Base-by-base conservation (phyloP, 2,888 invertebrate species). In the Pycnomerus fuliginosus region DNA sequence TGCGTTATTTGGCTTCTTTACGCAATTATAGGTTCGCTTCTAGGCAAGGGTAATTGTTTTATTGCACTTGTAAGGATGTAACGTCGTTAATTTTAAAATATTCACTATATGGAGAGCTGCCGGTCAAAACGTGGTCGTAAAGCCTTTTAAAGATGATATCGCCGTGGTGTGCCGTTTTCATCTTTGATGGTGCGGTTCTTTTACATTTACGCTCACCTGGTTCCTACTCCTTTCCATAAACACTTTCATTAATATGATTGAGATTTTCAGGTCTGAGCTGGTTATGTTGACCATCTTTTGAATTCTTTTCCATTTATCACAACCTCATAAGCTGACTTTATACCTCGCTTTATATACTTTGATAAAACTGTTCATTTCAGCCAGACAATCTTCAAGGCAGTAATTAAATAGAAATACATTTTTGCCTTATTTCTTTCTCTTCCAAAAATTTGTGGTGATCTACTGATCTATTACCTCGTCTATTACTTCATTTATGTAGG, bases 1-100 rank as follows among this genome's bases (percentile, higher is more conserved):
- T 54, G 50, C 45, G 39, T 38, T 52, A 41, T 17, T 38, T 36
- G 56, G 54, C 53, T 58, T 58, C 58, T 36, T 44, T 34, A 31
- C 32, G 48, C 51, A 52, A 48, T 48, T 44, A 48, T 43, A 14
- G 25, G 16, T 23, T 14, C 33, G 35, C 32, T 32, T 17, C 17
- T 8, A 22, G 29, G 13, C 10, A 11, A 13, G 20, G n/a, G 34
- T 37, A 48, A 41, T 44, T 48, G 38, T 44, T 48, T 37, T 44
- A 48, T 44, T 37, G 42, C 48, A 48, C 44, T 44, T 44, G 24
- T 48, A 45, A 37, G 44, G 44, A 36, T 48, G 48, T 38, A 15
- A 28, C 15, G 23, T 35, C 41, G 30, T 40, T 40, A 36, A 40
- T 48, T 48, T 43, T 39, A 20, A 34, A 46, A 39, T 48, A 38